Conservation (phyloP, 2,888 invertebrate species). For the Scaptomyza parva region DNA sequence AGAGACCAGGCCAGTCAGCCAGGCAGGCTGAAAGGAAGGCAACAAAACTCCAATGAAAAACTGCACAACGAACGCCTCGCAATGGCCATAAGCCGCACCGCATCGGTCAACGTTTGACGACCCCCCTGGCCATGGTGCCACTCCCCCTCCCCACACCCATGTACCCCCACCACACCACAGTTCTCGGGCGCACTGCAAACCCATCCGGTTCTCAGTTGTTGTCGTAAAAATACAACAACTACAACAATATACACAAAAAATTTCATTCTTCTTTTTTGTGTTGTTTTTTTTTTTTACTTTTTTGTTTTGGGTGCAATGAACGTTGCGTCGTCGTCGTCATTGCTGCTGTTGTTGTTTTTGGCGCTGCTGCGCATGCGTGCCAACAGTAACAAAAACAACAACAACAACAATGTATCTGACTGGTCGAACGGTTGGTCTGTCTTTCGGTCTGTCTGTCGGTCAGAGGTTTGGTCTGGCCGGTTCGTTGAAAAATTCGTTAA, state of each 20-base stretch:
- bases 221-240: constrained; percentile 55
- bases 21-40: constrained; percentile 31
- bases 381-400: constrained; percentile 32
- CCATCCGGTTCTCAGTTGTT: constrained; percentile 71
- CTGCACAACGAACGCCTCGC: constrained; percentile 63
- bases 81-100: constrained; percentile 60
- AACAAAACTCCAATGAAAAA: constrained; percentile 27
- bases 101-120: constrained; percentile 68
- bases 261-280: constrained; percentile 72
- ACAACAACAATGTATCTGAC: constrained; percentile 41
- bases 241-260: constrained; percentile 46
- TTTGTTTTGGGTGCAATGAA: constrained; percentile 75
- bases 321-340: constrained; percentile 60
- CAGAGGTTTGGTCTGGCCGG: constrained; percentile 35
- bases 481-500: constrained; percentile 64
- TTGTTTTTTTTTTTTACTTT: constrained; percentile 43
- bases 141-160: not conserved
- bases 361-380: constrained; percentile 77
- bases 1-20: too few relatives aligned
- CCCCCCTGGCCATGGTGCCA: constrained; percentile 38
- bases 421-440: constrained; percentile 12
- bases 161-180: not conserved
- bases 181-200: constrained; percentile 44
- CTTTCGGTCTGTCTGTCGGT: not conserved
- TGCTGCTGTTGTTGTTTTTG: constrained; percentile 36